Evolutionary conservation across 2,888 invertebrate species (phyloP).

Genomic region (Limnephilus rhombicus): DNA sequence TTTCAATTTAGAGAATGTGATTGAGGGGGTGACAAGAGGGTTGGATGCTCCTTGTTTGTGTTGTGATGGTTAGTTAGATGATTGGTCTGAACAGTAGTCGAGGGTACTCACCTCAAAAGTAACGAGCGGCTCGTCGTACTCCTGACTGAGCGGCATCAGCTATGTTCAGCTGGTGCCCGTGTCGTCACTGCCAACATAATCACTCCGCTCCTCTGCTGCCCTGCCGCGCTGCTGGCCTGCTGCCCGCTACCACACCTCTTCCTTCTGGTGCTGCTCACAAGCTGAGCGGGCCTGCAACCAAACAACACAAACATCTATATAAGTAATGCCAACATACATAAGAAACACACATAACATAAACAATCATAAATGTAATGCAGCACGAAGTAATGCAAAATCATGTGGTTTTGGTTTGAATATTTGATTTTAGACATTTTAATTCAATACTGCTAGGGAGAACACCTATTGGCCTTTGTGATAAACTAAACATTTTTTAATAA

Average conservation of each 20-base stretch:
- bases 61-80: neutral
- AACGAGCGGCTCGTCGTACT: slow-evolving; percentile 79
- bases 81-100: neutral
- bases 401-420: no score
- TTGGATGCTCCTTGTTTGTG: no score
- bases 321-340: neutral
- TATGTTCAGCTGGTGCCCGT: slow-evolving; percentile 72
- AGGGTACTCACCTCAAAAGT: slow-evolving; percentile 76
- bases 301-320: neutral
- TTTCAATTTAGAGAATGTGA: no score
- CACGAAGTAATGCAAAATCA: no score
- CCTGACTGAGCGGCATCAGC: slow-evolving; percentile 80
- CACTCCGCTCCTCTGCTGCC: slow-evolving; percentile 68
- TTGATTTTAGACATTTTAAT: no score
- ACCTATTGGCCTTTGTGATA: no score
- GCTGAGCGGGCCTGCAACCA: slow-evolving; percentile 35
- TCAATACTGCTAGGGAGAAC: no score
- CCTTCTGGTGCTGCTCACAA: slow-evolving; percentile 28
- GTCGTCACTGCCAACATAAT: slow-evolving; percentile 76
- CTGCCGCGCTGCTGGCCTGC: slow-evolving; percentile 7
- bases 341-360: no score
- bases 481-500: no score
- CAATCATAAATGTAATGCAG: neutral
- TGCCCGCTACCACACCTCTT: slow-evolving; percentile 9
- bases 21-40: no score